Evolutionary conservation across 2,888 invertebrate genomes (phyloP).

Genomic region (Stenolophus ochropezus): DNA sequence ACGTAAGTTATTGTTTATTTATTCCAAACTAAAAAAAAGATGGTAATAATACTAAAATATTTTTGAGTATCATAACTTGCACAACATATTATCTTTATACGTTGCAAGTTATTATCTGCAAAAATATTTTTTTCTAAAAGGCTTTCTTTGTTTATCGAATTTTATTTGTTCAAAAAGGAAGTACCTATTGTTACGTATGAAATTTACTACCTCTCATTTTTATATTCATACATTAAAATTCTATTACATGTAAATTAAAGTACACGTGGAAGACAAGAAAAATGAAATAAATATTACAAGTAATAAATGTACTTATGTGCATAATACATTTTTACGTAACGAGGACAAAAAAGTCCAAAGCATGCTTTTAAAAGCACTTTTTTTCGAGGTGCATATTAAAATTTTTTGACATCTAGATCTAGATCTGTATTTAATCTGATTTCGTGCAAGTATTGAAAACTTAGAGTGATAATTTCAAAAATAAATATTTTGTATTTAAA

Average conservation of each 20-base stretch:
- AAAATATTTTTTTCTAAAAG: no score
- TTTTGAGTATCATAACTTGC: neutral
- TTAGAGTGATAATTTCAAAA: no score
- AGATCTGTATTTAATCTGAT: no score
- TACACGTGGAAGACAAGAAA: neutral
- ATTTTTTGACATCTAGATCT: no score
- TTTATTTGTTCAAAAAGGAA: neutral
- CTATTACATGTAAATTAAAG: neutral
- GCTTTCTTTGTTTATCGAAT: no score
- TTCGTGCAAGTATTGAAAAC: no score
- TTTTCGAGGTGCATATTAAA: no score
- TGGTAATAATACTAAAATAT: neutral
- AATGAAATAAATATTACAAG: neutral
- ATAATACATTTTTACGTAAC: neutral
- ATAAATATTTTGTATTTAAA: no score
- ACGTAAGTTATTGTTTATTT: conserved; percentile 46
- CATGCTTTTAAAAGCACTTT: no score
- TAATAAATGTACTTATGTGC: neutral
- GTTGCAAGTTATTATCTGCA: neutral
- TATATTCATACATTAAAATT: neutral
- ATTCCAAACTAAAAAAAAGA: neutral
- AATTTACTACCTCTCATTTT: neutral
- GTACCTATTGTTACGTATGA: neutral
- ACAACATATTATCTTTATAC: neutral
- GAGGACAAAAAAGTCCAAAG: no score